Percentiles rank a stretch among this genome's conserved stretches.
Conservation (phyloP, 2,797 vertebrate species). For the Syngnathus acus region DNA sequence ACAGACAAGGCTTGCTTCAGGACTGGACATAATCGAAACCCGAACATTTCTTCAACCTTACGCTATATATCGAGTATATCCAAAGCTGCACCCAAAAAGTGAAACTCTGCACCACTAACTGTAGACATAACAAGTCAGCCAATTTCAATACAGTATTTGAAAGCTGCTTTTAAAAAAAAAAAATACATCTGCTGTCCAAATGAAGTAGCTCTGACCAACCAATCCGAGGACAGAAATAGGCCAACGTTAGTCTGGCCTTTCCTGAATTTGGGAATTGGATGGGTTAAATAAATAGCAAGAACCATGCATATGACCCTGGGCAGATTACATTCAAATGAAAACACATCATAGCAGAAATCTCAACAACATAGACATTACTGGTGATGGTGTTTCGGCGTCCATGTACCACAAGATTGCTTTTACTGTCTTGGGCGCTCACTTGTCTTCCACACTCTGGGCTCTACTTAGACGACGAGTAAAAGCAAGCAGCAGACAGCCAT, state of each 20-base stretch:
- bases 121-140: conserved; percentile 52
- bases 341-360: too few relatives aligned
- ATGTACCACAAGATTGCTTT: neutral
- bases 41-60: neutral
- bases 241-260: too few relatives aligned
- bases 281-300: too few relatives aligned
- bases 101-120: conserved; percentile 29
- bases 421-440: neutral
- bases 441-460: neutral
- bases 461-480: neutral
- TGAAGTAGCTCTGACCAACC: too few relatives aligned
- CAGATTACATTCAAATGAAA: too few relatives aligned
- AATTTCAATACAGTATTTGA: conserved; percentile 19
- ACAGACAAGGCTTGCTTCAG: neutral
- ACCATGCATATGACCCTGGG: too few relatives aligned
- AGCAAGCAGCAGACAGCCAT: neutral
- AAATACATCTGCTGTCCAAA: too few relatives aligned
- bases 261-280: too few relatives aligned
- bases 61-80: conserved; percentile 8
- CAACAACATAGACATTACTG: too few relatives aligned
- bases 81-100: conserved; percentile 2
- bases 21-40: neutral
- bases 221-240: too few relatives aligned
- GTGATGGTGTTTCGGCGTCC: neutral
- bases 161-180: neutral